Evolutionary conservation across 1,140 invertebrate species (phyloP).

Genomic region (Leptonema lineaticorne): DNA sequence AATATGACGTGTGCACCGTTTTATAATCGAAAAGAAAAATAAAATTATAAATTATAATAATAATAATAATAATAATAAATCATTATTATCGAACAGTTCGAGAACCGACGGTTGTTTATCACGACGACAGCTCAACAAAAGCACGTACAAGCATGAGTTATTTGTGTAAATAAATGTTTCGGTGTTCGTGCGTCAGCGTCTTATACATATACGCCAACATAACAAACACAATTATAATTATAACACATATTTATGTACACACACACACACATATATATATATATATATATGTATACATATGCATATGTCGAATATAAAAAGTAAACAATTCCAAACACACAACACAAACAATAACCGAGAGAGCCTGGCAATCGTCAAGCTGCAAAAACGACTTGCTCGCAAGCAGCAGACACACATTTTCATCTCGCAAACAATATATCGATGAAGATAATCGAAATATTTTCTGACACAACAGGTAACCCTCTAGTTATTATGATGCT

Average conservation of each 20-base stretch:
- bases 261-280: background rate
- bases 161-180: constrained; percentile 32
- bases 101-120: constrained; percentile 2
- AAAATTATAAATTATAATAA: background rate
- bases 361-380: constrained; percentile 22
- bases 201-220: constrained; percentile 4
- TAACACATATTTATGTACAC: background rate
- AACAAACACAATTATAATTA: no score
- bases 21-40: background rate
- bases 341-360: constrained; percentile 34
- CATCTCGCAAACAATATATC: no score
- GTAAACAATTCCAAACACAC: constrained; percentile 37
- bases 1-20: background rate
- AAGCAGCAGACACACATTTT: no score
- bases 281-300: background rate
- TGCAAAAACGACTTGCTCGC: no score
- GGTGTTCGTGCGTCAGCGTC: no score
- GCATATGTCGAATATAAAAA: constrained; percentile 31
- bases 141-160: constrained; percentile 26
- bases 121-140: constrained; percentile 19
- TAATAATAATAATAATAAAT: no score
- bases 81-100: background rate
- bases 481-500: no score
- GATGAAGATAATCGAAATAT: no score
- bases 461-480: no score